These are phyloP conservation scores for Cephus spinipes DNA, from an alignment of 2,888 invertebrate species.

Conservation along the genomic window DNA sequence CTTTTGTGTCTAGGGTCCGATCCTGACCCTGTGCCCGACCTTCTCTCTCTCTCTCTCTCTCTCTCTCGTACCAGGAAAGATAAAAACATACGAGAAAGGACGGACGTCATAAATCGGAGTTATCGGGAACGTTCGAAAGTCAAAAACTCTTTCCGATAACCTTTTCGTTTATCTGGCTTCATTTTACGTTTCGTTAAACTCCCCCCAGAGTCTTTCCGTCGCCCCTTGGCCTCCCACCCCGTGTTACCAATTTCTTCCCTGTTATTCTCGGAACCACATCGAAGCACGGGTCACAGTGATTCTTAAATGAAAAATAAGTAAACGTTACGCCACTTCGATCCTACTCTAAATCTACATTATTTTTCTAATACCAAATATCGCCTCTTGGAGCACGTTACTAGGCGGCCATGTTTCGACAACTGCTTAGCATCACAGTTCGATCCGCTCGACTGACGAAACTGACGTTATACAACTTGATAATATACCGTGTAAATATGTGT, in stretches of 20 bases:
- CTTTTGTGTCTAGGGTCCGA: neutral
- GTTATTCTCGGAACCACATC: neutral
- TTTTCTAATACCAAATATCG: neutral
- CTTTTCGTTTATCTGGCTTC: neutral
- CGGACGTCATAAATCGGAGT: slow-evolving; percentile 2
- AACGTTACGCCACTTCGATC: neutral
- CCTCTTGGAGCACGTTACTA: neutral
- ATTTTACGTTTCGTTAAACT: neutral
- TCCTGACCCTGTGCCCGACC: neutral
- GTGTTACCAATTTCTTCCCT: neutral
- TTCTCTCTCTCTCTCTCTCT: neutral
- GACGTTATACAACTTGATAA: neutral
- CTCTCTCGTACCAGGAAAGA: neutral
- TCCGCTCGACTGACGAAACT: neutral
- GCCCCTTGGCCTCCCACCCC: too few species aligned
- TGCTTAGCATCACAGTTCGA: neutral
- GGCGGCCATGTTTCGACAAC: neutral
- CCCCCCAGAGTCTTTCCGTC: neutral
- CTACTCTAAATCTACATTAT: neutral
- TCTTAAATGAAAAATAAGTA: neutral
- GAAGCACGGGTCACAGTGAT: neutral
- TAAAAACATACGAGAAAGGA: neutral
- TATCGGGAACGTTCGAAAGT: slow-evolving; percentile 2
- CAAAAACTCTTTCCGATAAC: slow-evolving; percentile 5
- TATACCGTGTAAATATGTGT: neutral